Percentiles rank a stretch among this genome's conserved stretches.
phyloP scores from a whole-genome alignment of 2,888 invertebrate genomes.

The Drosophila mercatorum region DNA sequence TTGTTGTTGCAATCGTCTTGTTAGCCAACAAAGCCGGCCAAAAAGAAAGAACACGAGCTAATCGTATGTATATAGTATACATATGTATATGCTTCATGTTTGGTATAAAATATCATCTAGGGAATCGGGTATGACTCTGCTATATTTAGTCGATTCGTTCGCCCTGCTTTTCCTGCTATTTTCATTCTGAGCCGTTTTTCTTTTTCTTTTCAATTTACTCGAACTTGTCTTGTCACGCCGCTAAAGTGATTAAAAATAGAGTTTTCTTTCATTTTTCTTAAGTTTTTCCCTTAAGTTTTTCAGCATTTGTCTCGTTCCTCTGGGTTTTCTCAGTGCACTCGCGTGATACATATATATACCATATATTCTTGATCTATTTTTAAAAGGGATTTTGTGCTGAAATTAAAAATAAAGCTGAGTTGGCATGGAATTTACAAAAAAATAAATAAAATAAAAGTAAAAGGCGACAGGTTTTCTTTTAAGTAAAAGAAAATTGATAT shows the following conservation, averaged over 20 bases:
- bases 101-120: conserved; percentile 56
- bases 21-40: conserved; percentile 31
- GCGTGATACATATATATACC: neutral
- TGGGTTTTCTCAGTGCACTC: conserved; percentile 30
- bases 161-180: conserved; percentile 61
- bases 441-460: neutral
- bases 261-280: conserved; percentile 36
- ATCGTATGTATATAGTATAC: neutral
- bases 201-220: conserved; percentile 55
- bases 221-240: conserved; percentile 75
- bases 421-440: neutral
- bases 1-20: conserved; percentile 33
- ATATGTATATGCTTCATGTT: conserved; percentile 32
- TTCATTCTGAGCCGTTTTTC: conserved; percentile 58
- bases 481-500: neutral
- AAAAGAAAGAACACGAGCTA: conserved; percentile 28
- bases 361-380: conserved; percentile 17
- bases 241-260: conserved; percentile 70
- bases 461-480: neutral
- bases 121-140: conserved; percentile 39
- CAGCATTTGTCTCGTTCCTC: conserved; percentile 5
- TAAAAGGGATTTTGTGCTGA: conserved; percentile 2
- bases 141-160: conserved; percentile 62
- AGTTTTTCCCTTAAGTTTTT: conserved; percentile 12
- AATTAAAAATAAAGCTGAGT: neutral